These are phyloP conservation scores for Gobius niger DNA, from an alignment of 2,113 vertebrate species.

Conservation along the genomic window DNA sequence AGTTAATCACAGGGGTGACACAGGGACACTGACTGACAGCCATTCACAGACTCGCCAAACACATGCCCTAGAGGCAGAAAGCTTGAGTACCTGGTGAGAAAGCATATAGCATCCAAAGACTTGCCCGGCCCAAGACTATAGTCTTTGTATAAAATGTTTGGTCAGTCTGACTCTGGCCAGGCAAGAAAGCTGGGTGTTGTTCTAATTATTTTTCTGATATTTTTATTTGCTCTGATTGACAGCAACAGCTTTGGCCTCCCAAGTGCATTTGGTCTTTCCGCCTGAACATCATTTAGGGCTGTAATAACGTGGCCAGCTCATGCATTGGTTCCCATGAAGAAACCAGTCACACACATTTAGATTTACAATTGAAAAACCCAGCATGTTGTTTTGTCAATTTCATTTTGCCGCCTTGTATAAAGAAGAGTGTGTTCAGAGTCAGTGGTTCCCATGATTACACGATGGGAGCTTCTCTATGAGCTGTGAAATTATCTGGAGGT, in stretches of 20 bases:
- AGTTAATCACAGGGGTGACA: neutral
- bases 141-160: no score
- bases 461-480: slow-evolving; percentile 46
- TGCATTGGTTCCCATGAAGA: slow-evolving; percentile 36
- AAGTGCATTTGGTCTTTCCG: slow-evolving; percentile 31
- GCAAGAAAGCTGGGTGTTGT: neutral
- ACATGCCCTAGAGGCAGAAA: no score
- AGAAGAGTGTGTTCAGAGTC: slow-evolving; percentile 42
- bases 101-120: neutral
- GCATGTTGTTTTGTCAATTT: slow-evolving; percentile 45
- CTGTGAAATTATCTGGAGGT: slow-evolving; percentile 65
- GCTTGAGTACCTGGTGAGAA: neutral
- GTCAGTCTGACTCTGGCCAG: no score
- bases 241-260: slow-evolving; percentile 22
- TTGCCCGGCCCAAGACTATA: no score
- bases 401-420: slow-evolving; percentile 47
- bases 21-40: neutral
- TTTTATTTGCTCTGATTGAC: slow-evolving; percentile 22
- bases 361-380: slow-evolving; percentile 43
- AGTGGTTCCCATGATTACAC: slow-evolving; percentile 54
- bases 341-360: slow-evolving; percentile 25
- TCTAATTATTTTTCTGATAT: slow-evolving; percentile 2
- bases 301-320: slow-evolving; percentile 27
- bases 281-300: neutral
- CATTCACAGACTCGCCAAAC: neutral